These are phyloP conservation scores for Centropyge bicolor DNA, from an alignment of 2,797 vertebrate species.

Conservation along the genomic window DNA sequence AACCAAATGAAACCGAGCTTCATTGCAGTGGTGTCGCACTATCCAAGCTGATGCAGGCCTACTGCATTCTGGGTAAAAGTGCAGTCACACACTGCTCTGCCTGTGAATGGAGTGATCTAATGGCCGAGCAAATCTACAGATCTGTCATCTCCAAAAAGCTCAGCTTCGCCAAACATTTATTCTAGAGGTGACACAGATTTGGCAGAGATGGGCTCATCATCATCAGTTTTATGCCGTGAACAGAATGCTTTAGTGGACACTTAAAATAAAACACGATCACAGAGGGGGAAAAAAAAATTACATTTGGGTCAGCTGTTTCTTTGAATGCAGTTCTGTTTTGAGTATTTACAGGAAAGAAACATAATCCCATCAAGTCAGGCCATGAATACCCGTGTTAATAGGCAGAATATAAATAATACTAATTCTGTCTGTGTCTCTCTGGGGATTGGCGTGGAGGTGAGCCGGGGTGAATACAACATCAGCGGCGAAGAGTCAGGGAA, in stretches of 20 bases:
- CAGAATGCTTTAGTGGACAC: not conserved
- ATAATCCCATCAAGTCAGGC: not conserved
- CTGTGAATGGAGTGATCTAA: not conserved
- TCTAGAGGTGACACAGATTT: not conserved
- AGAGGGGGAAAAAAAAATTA: not conserved
- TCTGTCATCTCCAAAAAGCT: not conserved
- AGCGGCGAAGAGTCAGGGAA: conserved; percentile 69
- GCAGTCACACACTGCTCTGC: not conserved
- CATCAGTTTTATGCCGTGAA: not conserved
- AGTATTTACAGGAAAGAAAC: not conserved
- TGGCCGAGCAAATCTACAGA: not conserved
- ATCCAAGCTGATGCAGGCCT: too few relatives aligned
- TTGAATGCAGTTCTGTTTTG: conserved; percentile 15
- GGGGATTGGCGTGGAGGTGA: conserved; percentile 72
- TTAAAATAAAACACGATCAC: not conserved
- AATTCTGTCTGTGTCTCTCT: conserved; percentile 22
- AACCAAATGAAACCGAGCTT: not conserved
- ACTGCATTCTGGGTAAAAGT: not conserved
- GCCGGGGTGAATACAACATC: conserved; percentile 77
- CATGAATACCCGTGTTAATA: not conserved
- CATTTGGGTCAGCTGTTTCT: not conserved
- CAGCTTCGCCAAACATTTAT: not conserved
- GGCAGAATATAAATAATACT: conserved; percentile 15
- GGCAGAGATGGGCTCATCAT: not conserved
- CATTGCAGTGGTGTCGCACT: not conserved